Percentiles rank a stretch among this genome's conserved stretches.
These are phyloP conservation scores for Oreochromis aureus DNA, from an alignment of 2,113 vertebrate genomes.

Conservation along the genomic window DNA sequence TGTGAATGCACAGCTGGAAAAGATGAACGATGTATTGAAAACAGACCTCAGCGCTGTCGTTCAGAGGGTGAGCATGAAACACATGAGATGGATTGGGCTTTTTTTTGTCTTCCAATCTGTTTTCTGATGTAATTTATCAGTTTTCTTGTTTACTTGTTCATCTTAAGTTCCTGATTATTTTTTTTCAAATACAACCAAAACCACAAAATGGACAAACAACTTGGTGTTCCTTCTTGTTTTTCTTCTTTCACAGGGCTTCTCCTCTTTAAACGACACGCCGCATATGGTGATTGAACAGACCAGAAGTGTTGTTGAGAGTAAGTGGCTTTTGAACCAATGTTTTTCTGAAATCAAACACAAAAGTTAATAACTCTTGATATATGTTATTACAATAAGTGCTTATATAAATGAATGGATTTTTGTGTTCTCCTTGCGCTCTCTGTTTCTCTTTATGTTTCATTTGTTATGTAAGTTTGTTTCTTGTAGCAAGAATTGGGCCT, in stretches of 20 bases:
- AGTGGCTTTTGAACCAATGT: neutral
- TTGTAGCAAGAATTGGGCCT: neutral
- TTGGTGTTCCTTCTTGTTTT: neutral
- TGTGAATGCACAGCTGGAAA: constrained; percentile 73
- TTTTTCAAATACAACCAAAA: neutral
- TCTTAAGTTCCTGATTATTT: neutral
- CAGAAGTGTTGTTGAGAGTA: constrained; percentile 75
- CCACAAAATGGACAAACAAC: neutral
- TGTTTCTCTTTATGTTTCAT: neutral
- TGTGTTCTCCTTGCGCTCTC: neutral
- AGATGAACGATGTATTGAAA: constrained; percentile 76
- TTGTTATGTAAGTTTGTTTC: neutral
- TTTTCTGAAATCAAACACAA: neutral
- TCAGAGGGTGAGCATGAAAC: constrained; percentile 71
- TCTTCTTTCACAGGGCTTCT: constrained; percentile 74
- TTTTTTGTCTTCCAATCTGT: neutral
- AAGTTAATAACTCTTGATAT: neutral
- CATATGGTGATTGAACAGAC: constrained; percentile 81
- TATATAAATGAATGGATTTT: neutral
- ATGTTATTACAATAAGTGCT: neutral
- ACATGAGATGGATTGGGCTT: neutral
- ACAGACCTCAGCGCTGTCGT: constrained; percentile 80
- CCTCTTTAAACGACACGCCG: constrained; percentile 83
- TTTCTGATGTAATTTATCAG: neutral
- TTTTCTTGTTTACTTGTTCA: neutral